Evolutionary conservation across 2,113 vertebrate genomes (phyloP).

Genomic region (Marmota flaviventris): DNA sequence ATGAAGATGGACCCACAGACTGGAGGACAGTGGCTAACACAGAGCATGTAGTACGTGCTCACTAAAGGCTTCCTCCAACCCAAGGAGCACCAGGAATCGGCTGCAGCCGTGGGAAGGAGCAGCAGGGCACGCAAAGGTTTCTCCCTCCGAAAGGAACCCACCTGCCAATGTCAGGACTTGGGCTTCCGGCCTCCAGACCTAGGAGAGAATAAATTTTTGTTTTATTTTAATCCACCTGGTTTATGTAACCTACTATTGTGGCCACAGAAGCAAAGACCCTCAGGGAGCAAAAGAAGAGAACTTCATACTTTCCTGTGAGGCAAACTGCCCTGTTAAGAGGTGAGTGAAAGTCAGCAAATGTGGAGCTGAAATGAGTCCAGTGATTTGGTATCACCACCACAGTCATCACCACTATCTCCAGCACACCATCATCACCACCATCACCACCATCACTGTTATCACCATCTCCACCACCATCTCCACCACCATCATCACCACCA

Average conservation of each 20-base stretch:
- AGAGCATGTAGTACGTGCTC: too few relatives aligned
- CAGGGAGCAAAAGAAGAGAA: neutral
- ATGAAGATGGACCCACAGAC: rapidly evolving
- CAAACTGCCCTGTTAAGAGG: neutral
- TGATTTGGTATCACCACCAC: neutral
- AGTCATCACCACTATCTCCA: too few relatives aligned
- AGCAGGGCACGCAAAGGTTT: rapidly evolving
- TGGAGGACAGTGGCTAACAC: neutral
- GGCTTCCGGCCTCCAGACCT: neutral
- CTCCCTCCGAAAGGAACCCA: neutral
- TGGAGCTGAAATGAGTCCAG: neutral
- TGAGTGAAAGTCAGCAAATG: neutral
- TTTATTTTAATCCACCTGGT: neutral
- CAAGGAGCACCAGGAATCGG: rapidly evolving
- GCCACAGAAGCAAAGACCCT: neutral
- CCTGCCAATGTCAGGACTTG: neutral
- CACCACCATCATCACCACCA: too few relatives aligned
- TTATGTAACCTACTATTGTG: neutral
- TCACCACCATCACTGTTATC: neutral
- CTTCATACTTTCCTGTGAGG: neutral
- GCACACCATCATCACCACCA: neutral
- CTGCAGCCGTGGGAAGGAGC: neutral
- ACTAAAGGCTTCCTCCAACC: neutral
- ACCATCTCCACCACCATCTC: rapidly evolving
- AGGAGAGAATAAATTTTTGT: neutral